Evolutionary conservation across 2,888 invertebrate genomes (phyloP).

Genomic region (Xestia c-nigrum): DNA sequence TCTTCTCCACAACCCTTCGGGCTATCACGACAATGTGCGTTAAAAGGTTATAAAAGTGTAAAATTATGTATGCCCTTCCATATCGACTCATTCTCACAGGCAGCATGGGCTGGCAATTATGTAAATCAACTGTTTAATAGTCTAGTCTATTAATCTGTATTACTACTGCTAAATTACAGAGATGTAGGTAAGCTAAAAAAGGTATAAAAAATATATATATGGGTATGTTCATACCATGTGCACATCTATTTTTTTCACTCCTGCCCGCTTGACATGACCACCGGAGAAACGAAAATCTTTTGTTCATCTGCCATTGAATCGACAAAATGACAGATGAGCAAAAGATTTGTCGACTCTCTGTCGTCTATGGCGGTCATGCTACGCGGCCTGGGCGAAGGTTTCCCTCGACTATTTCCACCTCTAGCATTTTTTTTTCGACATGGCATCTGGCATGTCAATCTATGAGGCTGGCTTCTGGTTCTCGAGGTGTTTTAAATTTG

Average conservation of each 20-base stretch:
- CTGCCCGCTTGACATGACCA: too few relatives aligned
- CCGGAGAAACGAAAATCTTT: too few relatives aligned
- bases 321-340: too few relatives aligned
- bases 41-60: slow-evolving; percentile 9
- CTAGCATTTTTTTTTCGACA: too few relatives aligned
- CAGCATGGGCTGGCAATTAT: slow-evolving; percentile 45
- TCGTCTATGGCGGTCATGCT: too few relatives aligned
- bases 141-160: slow-evolving; percentile 21
- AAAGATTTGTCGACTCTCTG: too few relatives aligned
- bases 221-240: background rate
- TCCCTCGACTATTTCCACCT: too few relatives aligned
- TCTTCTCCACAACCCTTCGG: background rate
- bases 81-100: background rate
- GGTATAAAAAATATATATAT: background rate
- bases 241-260: too few relatives aligned
- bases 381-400: too few relatives aligned
- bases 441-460: too few relatives aligned
- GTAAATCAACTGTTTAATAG: slow-evolving; percentile 40
- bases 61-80: slow-evolving; percentile 5
- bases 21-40: slow-evolving; percentile 10
- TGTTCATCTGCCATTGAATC: too few relatives aligned
- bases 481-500: background rate
- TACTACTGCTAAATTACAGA: slow-evolving; percentile 6
- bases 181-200: background rate
- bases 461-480: background rate